These are phyloP conservation scores for Apeltes quadracus DNA, from an alignment of 2,113 vertebrate species.

Conservation along the genomic window DNA sequence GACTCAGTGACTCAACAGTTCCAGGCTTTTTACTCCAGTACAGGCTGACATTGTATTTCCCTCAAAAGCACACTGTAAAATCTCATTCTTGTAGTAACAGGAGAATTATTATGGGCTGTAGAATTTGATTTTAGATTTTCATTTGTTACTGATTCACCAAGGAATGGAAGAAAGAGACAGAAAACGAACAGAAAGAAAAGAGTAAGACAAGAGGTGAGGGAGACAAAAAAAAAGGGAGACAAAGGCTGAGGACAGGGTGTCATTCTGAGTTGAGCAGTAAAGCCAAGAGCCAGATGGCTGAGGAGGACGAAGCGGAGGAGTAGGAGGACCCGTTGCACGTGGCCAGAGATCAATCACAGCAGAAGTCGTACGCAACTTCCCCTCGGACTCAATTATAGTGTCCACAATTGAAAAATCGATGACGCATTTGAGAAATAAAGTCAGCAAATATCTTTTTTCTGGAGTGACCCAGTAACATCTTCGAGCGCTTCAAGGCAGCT, in stretches of 20 bases:
- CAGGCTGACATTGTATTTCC: slow-evolving; percentile 35
- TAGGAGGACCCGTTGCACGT: slow-evolving; percentile 42
- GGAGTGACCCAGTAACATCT: slow-evolving; percentile 14
- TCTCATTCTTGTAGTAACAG: slow-evolving; percentile 25
- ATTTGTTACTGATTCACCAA: background rate
- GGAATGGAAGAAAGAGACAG: background rate
- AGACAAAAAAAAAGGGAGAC: background rate
- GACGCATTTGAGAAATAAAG: slow-evolving; percentile 3
- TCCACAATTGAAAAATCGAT: background rate
- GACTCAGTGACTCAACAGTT: slow-evolving; percentile 52
- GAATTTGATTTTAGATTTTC: slow-evolving; percentile 40
- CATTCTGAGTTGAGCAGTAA: background rate
- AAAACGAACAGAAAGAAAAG: background rate
- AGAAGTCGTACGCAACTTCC: slow-evolving; percentile 48
- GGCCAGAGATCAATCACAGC: slow-evolving; percentile 58
- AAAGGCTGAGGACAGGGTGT: slow-evolving; percentile 1
- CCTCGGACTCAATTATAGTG: slow-evolving; percentile 6
- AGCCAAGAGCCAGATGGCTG: slow-evolving; percentile 44
- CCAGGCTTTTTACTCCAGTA: slow-evolving; percentile 35
- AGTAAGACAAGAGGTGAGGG: slow-evolving; percentile 4
- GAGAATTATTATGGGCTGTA: slow-evolving; percentile 31
- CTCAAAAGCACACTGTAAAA: slow-evolving; percentile 33
- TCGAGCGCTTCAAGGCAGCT: slow-evolving; percentile 27
- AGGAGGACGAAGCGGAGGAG: slow-evolving; percentile 26
- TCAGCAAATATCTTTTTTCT: slow-evolving; percentile 30